A percentile compares a stretch with the other conserved stretches of the same genome.
phyloP scores from a whole-genome alignment of 2,113 vertebrate genomes.

The human region DNA sequence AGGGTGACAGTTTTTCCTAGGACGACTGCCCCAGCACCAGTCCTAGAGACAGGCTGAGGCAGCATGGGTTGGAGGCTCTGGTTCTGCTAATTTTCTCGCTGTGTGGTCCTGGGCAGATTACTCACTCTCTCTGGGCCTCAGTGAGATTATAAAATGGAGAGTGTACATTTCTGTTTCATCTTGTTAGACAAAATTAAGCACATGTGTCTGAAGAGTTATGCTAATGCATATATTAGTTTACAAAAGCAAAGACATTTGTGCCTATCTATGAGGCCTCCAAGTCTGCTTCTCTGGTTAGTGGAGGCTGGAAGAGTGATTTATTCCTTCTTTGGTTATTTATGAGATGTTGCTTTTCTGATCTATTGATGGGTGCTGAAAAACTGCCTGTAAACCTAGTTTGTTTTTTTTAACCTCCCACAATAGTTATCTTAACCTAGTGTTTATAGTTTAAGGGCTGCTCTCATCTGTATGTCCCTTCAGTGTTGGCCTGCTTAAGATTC shows the following conservation, averaged over 20 bases:
- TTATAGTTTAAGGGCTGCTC: neutral
- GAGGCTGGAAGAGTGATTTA: neutral
- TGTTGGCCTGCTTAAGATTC: neutral
- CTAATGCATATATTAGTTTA: neutral
- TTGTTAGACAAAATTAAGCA: neutral
- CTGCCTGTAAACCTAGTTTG: neutral
- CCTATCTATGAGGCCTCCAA: neutral
- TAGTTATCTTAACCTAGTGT: neutral
- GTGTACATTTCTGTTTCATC: neutral
- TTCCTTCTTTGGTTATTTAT: neutral
- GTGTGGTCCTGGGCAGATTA: neutral
- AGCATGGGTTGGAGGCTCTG: neutral
- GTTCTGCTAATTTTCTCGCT: neutral
- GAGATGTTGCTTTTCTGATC: neutral
- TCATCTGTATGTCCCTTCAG: neutral
- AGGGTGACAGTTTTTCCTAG: neutral
- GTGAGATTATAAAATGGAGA: neutral
- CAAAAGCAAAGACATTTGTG: neutral
- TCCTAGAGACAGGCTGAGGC: neutral
- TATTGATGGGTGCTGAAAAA: neutral
- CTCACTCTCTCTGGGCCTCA: neutral
- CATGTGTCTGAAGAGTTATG: neutral
- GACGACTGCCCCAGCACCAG: fast-evolving
- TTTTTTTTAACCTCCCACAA: no score
- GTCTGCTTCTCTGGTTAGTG: neutral